Conservation (phyloP, 2,797 vertebrate genomes). For the Notoglanidium macrostoma region DNA sequence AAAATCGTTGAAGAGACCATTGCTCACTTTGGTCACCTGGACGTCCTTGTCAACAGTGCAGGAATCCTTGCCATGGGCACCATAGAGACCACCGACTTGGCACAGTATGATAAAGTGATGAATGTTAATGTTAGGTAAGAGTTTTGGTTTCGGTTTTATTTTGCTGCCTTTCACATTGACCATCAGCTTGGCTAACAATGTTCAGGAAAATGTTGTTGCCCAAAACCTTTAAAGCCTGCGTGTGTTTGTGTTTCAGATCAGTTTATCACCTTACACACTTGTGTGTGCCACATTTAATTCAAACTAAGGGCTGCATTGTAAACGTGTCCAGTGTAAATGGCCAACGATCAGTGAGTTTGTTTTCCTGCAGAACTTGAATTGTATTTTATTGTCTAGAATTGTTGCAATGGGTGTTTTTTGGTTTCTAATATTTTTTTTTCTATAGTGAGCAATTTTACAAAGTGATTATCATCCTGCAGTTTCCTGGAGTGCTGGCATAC, state of each 20-base stretch:
- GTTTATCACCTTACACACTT: slow-evolving; percentile 78
- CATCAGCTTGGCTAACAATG: not conserved
- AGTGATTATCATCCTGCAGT: slow-evolving; percentile 61
- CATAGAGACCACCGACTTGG: slow-evolving; percentile 76
- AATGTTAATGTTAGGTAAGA: slow-evolving; percentile 80
- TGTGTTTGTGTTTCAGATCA: slow-evolving; percentile 65
- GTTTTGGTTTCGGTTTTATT: not conserved
- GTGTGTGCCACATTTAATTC: slow-evolving; percentile 79
- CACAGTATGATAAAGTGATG: slow-evolving; percentile 81
- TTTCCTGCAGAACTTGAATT: not conserved
- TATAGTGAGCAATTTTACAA: not conserved
- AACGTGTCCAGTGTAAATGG: slow-evolving; percentile 84
- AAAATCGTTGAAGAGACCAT: slow-evolving; percentile 73
- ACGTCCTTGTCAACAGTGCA: slow-evolving; percentile 81
- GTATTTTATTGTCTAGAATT: not conserved
- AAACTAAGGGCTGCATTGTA: slow-evolving; percentile 80
- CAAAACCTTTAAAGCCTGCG: not conserved
- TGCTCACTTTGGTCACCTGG: slow-evolving; percentile 74
- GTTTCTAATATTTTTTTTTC: not conserved
- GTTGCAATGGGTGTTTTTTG: not conserved
- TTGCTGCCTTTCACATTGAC: not conserved
- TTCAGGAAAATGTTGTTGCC: not conserved
- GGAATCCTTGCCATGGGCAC: slow-evolving; percentile 79
- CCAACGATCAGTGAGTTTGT: slow-evolving; percentile 77
- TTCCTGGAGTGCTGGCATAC: slow-evolving; percentile 81